Evolutionary conservation across 2,797 vertebrate species (phyloP), one percentile per base, ranked within the genome.

Genomic region (Gobionotothen gibberifrons): DNA sequence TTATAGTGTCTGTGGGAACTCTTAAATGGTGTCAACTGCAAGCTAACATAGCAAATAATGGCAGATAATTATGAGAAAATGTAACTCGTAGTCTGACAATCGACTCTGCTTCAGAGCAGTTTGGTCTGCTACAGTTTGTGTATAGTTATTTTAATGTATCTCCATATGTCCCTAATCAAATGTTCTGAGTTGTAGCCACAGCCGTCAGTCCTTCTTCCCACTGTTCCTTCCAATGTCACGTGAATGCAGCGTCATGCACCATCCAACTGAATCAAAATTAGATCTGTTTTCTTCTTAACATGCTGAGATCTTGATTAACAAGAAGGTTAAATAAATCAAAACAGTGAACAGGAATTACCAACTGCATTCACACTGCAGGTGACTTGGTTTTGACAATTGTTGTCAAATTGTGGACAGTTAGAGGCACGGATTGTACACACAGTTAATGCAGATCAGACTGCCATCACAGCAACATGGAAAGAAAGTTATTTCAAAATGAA

Each of bases 201-300:
- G 52, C 3, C n/a, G 2, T 46, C 63, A 57, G 77, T 81, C 62
- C 8, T 54, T 76, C 16, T 54, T 54, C 60, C 55, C 42, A 3
- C 62, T 15, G 10, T n/a, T 40, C 81, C 53, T 76, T 83, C 78
- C 63, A n/a, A 77, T 74, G 40, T 72, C 78, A 78, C 1, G 26
- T 57, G 55, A 85, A 85, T 69, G 53, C 36, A 66, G 57, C 19
- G 36, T 47, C 36, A 67, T 68, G 74, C 65, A 58, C 65, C 47
- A 58, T 80, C 47, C 62, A 66, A 61, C 53, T 26, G 59, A 84
- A 89, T 40, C 29, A 51, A 48, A 58, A 22, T 48, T 3, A 49
- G 12, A n/a, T 73, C 40, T 26, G 9, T 3, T 10, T 26, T n/a
- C 56, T 29, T 57, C 16, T 26, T 69, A 15, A 52, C 46, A 51